Conservation (phyloP, 2,888 invertebrate genomes). For the Sphecodes monilicornis region DNA sequence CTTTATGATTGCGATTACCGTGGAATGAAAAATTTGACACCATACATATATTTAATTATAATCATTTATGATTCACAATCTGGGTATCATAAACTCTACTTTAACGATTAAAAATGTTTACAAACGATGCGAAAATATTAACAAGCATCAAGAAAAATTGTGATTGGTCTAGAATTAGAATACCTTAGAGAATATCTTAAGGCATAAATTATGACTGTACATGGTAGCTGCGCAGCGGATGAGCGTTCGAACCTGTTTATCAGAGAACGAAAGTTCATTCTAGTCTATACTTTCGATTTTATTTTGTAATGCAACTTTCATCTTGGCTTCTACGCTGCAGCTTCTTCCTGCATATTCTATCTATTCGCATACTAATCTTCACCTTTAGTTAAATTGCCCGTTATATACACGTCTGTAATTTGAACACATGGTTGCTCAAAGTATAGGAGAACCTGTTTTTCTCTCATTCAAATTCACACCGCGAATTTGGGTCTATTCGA, state of each 20-base stretch:
- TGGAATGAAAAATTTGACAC: too few relatives aligned
- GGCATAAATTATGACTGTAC: not conserved
- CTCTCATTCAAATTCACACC: not conserved
- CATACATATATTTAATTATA: too few relatives aligned
- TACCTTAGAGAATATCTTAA: too few relatives aligned
- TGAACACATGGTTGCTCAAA: not conserved
- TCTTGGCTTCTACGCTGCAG: not conserved
- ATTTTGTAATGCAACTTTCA: not conserved
- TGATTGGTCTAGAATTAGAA: too few relatives aligned
- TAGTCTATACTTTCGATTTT: not conserved
- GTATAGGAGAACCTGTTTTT: not conserved
- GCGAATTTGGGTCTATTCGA: not conserved
- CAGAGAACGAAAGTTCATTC: not conserved
- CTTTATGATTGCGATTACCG: too few relatives aligned
- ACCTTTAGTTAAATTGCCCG: not conserved
- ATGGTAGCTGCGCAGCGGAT: not conserved
- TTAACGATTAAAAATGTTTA: too few relatives aligned
- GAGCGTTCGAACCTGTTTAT: slow-evolving; percentile 7
- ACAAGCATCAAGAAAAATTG: too few relatives aligned
- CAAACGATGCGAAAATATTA: too few relatives aligned
- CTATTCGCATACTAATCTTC: not conserved
- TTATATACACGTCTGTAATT: not conserved
- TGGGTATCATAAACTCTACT: too few relatives aligned
- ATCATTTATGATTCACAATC: too few relatives aligned
- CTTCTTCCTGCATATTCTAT: not conserved